These are phyloP conservation scores for Pempheris klunzingeri DNA, from an alignment of 2,797 vertebrate species.

Conservation along the genomic window DNA sequence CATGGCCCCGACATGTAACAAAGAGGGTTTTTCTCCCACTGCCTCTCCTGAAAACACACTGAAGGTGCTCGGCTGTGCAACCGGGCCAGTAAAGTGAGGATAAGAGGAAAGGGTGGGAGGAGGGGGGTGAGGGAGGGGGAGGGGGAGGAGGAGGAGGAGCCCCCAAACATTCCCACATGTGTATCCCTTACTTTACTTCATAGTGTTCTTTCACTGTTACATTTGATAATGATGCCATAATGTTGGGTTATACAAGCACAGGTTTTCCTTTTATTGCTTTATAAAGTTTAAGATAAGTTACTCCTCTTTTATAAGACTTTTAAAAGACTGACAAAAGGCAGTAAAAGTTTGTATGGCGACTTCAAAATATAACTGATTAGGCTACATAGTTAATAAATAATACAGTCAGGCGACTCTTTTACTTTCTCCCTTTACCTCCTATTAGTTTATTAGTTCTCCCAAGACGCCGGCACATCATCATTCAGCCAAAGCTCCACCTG, in stretches of 20 bases:
- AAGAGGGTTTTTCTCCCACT: background rate
- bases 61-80: slow-evolving; percentile 28
- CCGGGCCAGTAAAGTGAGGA: background rate
- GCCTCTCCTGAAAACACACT: slow-evolving; percentile 17
- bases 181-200: background rate
- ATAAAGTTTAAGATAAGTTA: slow-evolving; percentile 22
- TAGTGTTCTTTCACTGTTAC: background rate
- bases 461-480: background rate
- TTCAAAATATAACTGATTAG: background rate
- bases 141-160: slow-evolving; percentile 3
- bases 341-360: background rate
- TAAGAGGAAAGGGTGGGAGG: background rate
- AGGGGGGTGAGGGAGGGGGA: slow-evolving; percentile 12
- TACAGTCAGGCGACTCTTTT: background rate
- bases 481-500: background rate
- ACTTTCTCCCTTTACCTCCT: background rate
- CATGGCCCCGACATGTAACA: background rate
- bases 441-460: background rate
- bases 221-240: background rate
- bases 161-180: background rate
- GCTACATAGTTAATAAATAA: background rate
- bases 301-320: no score
- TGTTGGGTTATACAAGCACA: background rate
- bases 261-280: no score
- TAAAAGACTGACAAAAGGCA: background rate